Conservation (phyloP, 2,113 vertebrate genomes). For the Campylomormyrus tamandua region DNA sequence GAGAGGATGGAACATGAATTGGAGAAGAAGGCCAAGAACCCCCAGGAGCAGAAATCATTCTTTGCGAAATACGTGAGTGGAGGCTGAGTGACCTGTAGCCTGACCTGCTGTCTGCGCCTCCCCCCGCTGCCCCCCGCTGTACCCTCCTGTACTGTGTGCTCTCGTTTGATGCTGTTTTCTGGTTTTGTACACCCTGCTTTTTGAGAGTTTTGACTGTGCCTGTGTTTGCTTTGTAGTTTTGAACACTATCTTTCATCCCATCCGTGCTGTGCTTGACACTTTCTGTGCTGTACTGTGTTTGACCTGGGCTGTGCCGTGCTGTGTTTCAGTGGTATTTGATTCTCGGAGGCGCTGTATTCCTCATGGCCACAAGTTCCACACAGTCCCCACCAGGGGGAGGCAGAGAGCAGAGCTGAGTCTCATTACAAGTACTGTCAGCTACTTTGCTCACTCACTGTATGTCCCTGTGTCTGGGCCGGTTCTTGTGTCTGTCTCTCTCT, state of each 20-base stretch:
- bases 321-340: slow-evolving; percentile 91
- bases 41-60: slow-evolving; percentile 90
- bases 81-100: neutral
- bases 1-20: slow-evolving; percentile 76
- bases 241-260: neutral
- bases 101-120: neutral
- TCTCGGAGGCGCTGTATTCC: slow-evolving; percentile 85
- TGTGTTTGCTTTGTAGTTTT: neutral
- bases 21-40: slow-evolving; percentile 84
- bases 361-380: slow-evolving; percentile 74
- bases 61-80: slow-evolving; percentile 88
- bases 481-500: slow-evolving; percentile 20
- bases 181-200: neutral
- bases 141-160: neutral
- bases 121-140: neutral
- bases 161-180: neutral
- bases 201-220: neutral
- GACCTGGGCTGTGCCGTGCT: slow-evolving; percentile 44
- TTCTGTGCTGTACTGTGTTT: slow-evolving; percentile 29
- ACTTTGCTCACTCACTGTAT: slow-evolving; percentile 35
- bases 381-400: slow-evolving; percentile 69
- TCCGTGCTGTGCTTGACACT: slow-evolving; percentile 11
- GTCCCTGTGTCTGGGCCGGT: neutral
- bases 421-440: slow-evolving; percentile 66
- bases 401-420: slow-evolving; percentile 77